phyloP scores from a whole-genome alignment of 2,888 invertebrate genomes.

The Nephrotoma guestfalica region DNA sequence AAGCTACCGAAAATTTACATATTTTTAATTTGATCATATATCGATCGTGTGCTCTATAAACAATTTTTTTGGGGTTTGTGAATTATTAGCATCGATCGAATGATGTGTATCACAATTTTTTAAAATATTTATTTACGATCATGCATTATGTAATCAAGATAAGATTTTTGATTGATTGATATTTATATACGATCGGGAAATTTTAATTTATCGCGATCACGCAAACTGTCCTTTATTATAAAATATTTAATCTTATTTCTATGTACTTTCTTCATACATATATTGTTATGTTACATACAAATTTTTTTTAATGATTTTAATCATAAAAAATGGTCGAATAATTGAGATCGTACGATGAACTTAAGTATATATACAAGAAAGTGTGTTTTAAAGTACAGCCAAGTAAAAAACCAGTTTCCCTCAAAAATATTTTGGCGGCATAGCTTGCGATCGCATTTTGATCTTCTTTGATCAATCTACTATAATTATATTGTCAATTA shows the following conservation, averaged over 20 bases:
- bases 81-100: not conserved
- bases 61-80: not conserved
- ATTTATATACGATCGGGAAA: not conserved
- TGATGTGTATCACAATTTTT: not conserved
- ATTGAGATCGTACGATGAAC: not conserved
- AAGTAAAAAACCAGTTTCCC: not conserved
- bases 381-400: not conserved
- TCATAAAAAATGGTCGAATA: not conserved
- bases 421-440: not conserved
- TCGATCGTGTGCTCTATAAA: not conserved
- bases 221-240: not conserved
- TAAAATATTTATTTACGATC: not conserved
- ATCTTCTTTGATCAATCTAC: not conserved
- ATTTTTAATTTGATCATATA: not conserved
- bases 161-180: not conserved
- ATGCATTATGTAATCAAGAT: not conserved
- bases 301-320: not conserved
- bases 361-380: not conserved
- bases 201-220: not conserved
- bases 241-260: not conserved
- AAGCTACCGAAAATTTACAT: not conserved
- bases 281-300: not conserved
- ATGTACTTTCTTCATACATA: not conserved
- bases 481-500: not conserved
- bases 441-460: not conserved